Percentiles rank a stretch among this genome's conserved stretches.
Conservation (phyloP, 2,888 invertebrate species). For the Lissonota sp. region DNA sequence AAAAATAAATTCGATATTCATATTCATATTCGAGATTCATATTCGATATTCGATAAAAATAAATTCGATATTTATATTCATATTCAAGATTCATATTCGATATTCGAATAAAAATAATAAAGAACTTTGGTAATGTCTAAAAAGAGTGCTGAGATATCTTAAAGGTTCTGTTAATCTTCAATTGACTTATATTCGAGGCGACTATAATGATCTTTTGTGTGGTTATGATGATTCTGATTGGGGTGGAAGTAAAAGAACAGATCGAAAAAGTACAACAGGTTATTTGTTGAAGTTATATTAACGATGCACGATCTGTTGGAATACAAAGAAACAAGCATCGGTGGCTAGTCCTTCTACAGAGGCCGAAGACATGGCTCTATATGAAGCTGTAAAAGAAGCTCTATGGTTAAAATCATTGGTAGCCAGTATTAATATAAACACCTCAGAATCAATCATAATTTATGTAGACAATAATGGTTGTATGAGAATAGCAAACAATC, state of each 20-base stretch:
- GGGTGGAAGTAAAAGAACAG: conserved; percentile 42
- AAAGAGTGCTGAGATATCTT: conserved; percentile 41
- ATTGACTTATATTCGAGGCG: conserved; percentile 34
- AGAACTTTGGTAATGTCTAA: conserved; percentile 44
- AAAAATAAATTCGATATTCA: no score
- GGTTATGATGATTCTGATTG: conserved; percentile 52
- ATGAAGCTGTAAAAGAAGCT: conserved; percentile 74
- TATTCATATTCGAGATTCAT: no score
- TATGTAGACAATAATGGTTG: conserved; percentile 40
- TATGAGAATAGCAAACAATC: conserved; percentile 37
- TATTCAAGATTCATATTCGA: no score
- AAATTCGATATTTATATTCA: no score
- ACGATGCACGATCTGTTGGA: conserved; percentile 67
- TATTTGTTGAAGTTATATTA: conserved; percentile 63
- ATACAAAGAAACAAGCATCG: conserved; percentile 67
- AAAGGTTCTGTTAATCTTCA: conserved; percentile 56
- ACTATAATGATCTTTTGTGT: conserved; percentile 48
- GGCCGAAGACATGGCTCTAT: conserved; percentile 69
- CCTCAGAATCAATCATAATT: conserved; percentile 51
- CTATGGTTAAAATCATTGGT: conserved; percentile 74
- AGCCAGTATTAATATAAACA: conserved; percentile 68
- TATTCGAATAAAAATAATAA: conserved; percentile 54
- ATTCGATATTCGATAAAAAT: no score
- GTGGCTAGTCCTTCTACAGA: conserved; percentile 66
- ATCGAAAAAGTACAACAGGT: conserved; percentile 63